These are phyloP conservation scores for Gallirallus australis DNA, from an alignment of 2,797 vertebrate genomes.

Conservation along the genomic window DNA sequence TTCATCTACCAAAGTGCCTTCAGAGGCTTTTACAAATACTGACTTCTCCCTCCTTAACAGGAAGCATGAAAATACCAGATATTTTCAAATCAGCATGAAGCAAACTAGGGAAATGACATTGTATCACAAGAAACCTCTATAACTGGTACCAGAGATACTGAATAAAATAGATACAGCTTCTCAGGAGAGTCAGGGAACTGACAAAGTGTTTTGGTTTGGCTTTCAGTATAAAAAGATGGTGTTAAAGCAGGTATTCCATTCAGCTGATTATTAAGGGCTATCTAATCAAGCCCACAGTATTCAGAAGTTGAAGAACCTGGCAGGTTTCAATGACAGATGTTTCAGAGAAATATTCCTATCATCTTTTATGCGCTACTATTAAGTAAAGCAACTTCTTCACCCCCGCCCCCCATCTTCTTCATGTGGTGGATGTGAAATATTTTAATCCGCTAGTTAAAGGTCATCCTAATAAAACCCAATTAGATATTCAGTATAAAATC, in stretches of 20 bases:
- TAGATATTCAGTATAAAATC: background rate
- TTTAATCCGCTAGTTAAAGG: background rate
- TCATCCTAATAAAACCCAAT: background rate
- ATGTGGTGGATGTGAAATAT: background rate
- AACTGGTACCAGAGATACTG: background rate
- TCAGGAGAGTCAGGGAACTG: background rate
- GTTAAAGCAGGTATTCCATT: background rate
- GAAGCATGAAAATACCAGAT: background rate
- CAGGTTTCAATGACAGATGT: background rate
- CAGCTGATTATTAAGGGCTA: background rate
- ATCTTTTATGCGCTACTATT: background rate
- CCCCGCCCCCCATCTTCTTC: background rate
- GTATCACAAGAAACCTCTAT: background rate
- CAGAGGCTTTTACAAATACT: background rate
- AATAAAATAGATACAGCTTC: background rate
- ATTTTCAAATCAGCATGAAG: background rate
- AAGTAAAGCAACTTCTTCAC: background rate
- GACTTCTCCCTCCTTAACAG: background rate
- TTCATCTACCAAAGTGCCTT: background rate
- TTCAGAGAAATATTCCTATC: background rate
- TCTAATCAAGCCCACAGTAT: background rate
- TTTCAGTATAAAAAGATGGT: background rate
- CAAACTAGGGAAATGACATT: background rate
- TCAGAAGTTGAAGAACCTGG: background rate
- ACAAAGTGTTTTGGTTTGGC: background rate